Base-by-base conservation (phyloP, 2,113 vertebrate genomes). In the Bostrychus sinensis region DNA sequence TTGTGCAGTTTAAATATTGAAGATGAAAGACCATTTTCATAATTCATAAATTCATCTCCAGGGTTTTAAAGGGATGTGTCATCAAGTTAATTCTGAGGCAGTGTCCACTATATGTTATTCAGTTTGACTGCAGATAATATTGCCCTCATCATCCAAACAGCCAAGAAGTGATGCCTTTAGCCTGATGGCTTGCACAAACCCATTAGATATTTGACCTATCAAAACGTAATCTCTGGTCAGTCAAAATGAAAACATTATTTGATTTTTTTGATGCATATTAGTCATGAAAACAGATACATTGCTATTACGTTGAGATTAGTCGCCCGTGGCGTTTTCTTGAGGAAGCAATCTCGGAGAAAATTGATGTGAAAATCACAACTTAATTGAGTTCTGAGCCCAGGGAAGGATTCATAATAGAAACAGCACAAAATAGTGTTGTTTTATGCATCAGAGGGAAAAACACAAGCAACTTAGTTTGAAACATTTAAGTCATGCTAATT, bases 301-400 rank as follows among this genome's bases (percentile, higher is more conserved):
- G 70, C 72, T 46, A 66, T 76, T 75, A 66, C 5, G 7, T 68
- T 23, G 48, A 76, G 80, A 88, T 84, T 71, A 85, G 80, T 81
- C 64, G 85, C 83, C 87, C 61, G 72, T 70, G 80, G 85, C 67
- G 14, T 72, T 82, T 87, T 72, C 66, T 78, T 10, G 28, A 71
- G 53, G 78, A 82, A 62, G 76, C 78, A 65, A 63, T 84, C 76
- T 46, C 63, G 56, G 72, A 75, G 83, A 79, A 88, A 88, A 86
- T 72, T 81, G 74, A 85, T 81, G 70, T 66, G 77, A 77, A 83
- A 89, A 75, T 79, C 46, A 55, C 72, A 41, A 75, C 63, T 80
- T 89, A 89, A 88, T 90, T 87, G 84, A 72, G 72, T 86, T 85
- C 78, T 55, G 57, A 58, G 83, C 67, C 86, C 64, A 51, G 60